Base-by-base conservation (phyloP, 1,140 invertebrate genomes). In the Battus philenor region DNA sequence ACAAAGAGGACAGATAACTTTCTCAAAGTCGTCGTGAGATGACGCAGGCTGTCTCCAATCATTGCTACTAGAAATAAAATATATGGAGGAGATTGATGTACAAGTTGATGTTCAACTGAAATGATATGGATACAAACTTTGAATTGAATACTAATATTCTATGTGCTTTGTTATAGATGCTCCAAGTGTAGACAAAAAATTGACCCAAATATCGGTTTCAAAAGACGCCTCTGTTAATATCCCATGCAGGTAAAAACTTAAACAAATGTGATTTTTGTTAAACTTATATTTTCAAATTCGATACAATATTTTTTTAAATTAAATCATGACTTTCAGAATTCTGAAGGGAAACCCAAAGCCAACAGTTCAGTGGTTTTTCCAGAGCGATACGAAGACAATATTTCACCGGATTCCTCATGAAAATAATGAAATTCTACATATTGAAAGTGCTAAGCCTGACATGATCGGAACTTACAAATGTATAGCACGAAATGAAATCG, bases 191-290 rank as follows among this genome's bases (percentile, higher is more conserved):
- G 38, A 41, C 11, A 41, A 41, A 1, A 27, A 16, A 17, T 16
- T 41, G 27, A 41, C 38, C 29, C 12, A 29, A 41, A 29, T 41
- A 4, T 16, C 1, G 6, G 15, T 17, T 2, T 9, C 7, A 16
- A 41, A 27, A 15, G 24, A 8, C 2, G 15, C 13, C 22, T 29
- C 5, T 17, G 38, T 26, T 13, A 29, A n/a, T 17, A 41, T 41
- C 10, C 17, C 38, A 18, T 41, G 38, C 38, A 27, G 38, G 38
- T 41, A 41, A 27, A 17, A n/a, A n/a, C n/a, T n/a, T n/a, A n/a
- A n/a, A n/a, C n/a, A n/a, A 6, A 22, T 22, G 7, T 22, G 3
- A 12, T 11, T 12, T 17, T 11, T 22, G 18, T 12, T 17, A 30
- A 10, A 9, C 2, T 30, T 30, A 4, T 30, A 5, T 30, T 30